Base-by-base conservation (phyloP, 1,140 invertebrate species). In the Gryon sp. region DNA sequence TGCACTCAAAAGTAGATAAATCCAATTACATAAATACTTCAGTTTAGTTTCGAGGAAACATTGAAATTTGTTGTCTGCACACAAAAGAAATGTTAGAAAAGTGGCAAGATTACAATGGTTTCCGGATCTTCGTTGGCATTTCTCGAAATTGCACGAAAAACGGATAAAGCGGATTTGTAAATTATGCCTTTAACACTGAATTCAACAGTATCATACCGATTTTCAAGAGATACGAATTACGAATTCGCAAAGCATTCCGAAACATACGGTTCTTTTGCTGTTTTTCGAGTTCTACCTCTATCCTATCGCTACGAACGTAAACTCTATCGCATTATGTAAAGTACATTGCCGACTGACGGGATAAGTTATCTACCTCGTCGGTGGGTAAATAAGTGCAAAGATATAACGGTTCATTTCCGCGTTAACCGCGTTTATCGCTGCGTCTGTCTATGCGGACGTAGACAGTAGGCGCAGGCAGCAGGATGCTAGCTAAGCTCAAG, bases 331-430 rank as follows among this genome's bases (percentile, higher is more conserved):
- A 78, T 78, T 78, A 80, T 78, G 79, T 78, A 80, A 76, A 80
- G 76, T 72, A 70, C 76, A 72, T 75, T 53, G 72, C 53, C 59
- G 66, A 77, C 66, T 72, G 76, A 74, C 79, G 55, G 79, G 79
- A 80, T 80, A 79, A 80, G 50, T 79, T 79, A 79, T 80, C 81
- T 79, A 75, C 73, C 75, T 78, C 76, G 74, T 77, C 77, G 80
- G 80, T 82, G 82, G 82, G 80, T 84, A 86, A 87, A 86, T 84
- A 84, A 86, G 84, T 87, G 84, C 85, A 86, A 86, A 86, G 87
- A 87, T 86, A 86, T 88, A 88, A 88, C 87, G 87, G 87, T 88
- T 87, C 84, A 87, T 88, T 88, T 88, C 86, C 85, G 86, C 82
- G 80, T 85, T 84, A 86, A 75, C 62, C 79, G 74, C 80, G 82